Conservation (phyloP, 2,797 vertebrate genomes). For the Lindbergichthys nudifrons region DNA sequence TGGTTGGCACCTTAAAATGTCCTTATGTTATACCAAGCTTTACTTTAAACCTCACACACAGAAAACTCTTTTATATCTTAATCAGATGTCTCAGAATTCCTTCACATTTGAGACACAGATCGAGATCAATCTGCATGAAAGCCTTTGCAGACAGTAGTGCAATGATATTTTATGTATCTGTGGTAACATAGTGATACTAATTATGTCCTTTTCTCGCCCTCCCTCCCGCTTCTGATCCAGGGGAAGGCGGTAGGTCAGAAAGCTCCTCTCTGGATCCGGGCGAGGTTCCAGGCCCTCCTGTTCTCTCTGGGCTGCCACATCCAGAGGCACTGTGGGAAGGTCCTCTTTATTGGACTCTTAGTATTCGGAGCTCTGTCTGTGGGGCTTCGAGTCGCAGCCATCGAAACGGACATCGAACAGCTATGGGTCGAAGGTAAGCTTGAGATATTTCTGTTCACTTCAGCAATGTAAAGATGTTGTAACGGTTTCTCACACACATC, state of each 20-base stretch:
- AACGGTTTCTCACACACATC: background rate
- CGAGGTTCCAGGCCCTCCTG: conserved; percentile 95
- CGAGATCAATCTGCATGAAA: background rate
- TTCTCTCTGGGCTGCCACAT: conserved; percentile 97
- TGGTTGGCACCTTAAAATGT: conserved; percentile 20
- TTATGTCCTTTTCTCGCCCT: conserved; percentile 62
- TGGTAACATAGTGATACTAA: conserved; percentile 32
- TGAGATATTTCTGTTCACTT: background rate
- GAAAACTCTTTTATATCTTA: background rate
- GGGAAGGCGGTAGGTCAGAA: conserved; percentile 91
- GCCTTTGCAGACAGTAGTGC: conserved; percentile 6
- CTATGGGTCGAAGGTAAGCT: conserved; percentile 99
- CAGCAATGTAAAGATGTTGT: background rate
- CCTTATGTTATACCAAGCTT: background rate
- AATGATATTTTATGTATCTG: conserved; percentile 16
- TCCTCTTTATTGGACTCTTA: conserved; percentile 96
- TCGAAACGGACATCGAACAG: conserved; percentile 97
- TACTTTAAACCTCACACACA: background rate
- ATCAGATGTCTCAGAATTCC: background rate
- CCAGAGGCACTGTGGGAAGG: conserved; percentile 98
- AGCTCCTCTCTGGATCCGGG: conserved; percentile 95
- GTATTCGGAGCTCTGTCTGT: conserved; percentile 95
- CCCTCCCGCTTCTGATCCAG: conserved; percentile 77
- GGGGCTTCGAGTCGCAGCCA: conserved; percentile 93
- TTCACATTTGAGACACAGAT: background rate